Evolutionary conservation across 2,113 vertebrate species (phyloP).

Genomic region (Opisthocomus hoazin): DNA sequence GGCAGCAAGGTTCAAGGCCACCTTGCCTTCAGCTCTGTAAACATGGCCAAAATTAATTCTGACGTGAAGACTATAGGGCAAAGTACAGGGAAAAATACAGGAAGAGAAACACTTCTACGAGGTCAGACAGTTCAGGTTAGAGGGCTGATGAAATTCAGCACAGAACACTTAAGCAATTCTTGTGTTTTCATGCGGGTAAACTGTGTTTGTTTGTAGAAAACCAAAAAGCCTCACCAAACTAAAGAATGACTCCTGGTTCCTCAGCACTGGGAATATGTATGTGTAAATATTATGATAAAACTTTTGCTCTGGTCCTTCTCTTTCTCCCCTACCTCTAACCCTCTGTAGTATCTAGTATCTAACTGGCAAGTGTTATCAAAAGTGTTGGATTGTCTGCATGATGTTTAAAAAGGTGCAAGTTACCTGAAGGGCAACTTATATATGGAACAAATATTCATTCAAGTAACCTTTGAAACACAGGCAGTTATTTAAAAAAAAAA

Average conservation of each 20-base stretch:
- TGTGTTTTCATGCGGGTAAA: neutral
- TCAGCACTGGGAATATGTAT: neutral
- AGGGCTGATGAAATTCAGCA: neutral
- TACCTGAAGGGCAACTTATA: neutral
- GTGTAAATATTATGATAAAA: neutral
- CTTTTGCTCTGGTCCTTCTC: neutral
- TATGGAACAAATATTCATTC: neutral
- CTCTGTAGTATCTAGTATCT: neutral
- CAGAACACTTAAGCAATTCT: neutral
- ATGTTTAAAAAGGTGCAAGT: neutral
- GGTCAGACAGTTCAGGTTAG: neutral
- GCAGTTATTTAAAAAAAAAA: neutral
- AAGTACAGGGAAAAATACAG: neutral
- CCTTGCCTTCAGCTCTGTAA: neutral
- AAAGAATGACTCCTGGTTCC: neutral
- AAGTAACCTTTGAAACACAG: neutral
- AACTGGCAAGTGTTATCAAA: neutral
- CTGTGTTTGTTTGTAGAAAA: neutral
- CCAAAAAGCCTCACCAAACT: neutral
- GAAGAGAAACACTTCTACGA: neutral
- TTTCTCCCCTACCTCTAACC: neutral
- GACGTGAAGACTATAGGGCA: neutral
- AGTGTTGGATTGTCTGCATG: neutral
- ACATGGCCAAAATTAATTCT: conserved; percentile 22
- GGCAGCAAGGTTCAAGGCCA: neutral